Base-by-base conservation (phyloP, 2,888 invertebrate species). In the Cyclophora albipunctata region DNA sequence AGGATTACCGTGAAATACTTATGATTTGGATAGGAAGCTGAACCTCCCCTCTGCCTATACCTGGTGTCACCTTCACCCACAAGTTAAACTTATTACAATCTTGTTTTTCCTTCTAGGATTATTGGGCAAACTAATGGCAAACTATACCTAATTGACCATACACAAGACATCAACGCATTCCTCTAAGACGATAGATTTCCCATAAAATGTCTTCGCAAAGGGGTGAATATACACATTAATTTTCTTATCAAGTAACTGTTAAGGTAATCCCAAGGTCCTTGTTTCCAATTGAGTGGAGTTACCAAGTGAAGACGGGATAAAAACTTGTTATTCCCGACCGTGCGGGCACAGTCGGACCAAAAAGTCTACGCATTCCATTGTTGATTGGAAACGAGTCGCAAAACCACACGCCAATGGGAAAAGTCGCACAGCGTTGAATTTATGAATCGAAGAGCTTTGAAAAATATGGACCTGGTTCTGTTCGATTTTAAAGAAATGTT, bases 351-450 rank as follows among this genome's bases (percentile, higher is more conserved):
- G 67, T 66, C 76, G 67, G 75, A 81, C 81, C 82, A 81, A 85
- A 86, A 84, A 81, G 79, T 78, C 71, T 66, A 66, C 71, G 75
- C 84, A 83, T 86, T 83, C 84, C 85, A 78, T 84, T 85, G 83
- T 83, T 78, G 84, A 87, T 84, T 84, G 82, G 80, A 79, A 80
- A 75, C 82, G 72, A 82, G 81, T 79, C 77, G 78, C 74, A 73
- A 76, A 75, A 73, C 75, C 72, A 68, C 72, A 71, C 71, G 73
- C 75, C 76, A 77, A 75, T 79, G 78, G 80, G 78, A 81, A 81
- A 81, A 82, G 77, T 82, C 76, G 72, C 78, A 71, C 70, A 71
- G 64, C 69, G 58, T 64, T 59, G 59, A 58, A 66, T 55, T 58
- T 64, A 64, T 64, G 64, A 66, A 75, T 67, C 60, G 49, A 60